These are phyloP conservation scores for Desoria tigrina DNA, from an alignment of 2,888 invertebrate genomes.

Conservation along the genomic window DNA sequence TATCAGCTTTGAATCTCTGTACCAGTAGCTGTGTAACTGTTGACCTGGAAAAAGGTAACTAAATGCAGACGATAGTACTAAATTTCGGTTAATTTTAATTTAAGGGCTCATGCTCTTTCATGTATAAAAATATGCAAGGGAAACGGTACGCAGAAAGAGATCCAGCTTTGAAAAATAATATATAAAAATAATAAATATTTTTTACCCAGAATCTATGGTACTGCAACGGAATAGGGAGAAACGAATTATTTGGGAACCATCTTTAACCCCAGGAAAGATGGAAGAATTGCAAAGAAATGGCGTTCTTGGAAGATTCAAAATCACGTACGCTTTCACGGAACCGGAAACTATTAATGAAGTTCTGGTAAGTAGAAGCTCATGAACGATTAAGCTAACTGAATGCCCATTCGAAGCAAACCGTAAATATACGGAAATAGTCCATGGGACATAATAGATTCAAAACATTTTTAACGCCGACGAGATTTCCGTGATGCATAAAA, in stretches of 20 bases:
- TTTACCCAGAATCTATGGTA: not conserved
- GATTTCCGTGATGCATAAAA: too few species aligned
- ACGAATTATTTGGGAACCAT: conserved; percentile 7
- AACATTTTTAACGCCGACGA: not conserved
- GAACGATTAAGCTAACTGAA: too few species aligned
- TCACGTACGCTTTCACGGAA: not conserved
- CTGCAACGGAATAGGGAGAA: not conserved
- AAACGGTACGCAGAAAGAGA: too few species aligned
- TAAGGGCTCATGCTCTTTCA: too few species aligned
- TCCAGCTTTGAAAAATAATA: too few species aligned
- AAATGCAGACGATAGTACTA: too few species aligned
- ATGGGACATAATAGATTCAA: not conserved
- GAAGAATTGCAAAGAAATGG: not conserved
- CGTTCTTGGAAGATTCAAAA: conserved; percentile 8
- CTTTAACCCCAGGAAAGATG: not conserved
- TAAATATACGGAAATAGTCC: not conserved
- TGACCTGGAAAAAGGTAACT: conserved; percentile 1
- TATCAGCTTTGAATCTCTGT: not conserved
- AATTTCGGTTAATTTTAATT: too few species aligned
- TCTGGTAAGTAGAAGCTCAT: conserved; percentile 61
- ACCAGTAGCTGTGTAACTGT: not conserved
- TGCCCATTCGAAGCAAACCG: too few species aligned
- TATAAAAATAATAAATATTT: too few species aligned
- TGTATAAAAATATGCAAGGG: too few species aligned
- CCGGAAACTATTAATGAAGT: conserved; percentile 63